Evolutionary conservation across 2,113 vertebrate genomes (phyloP), one percentile per base, ranked within the genome.

Genomic region (Peromyscus californicus): DNA sequence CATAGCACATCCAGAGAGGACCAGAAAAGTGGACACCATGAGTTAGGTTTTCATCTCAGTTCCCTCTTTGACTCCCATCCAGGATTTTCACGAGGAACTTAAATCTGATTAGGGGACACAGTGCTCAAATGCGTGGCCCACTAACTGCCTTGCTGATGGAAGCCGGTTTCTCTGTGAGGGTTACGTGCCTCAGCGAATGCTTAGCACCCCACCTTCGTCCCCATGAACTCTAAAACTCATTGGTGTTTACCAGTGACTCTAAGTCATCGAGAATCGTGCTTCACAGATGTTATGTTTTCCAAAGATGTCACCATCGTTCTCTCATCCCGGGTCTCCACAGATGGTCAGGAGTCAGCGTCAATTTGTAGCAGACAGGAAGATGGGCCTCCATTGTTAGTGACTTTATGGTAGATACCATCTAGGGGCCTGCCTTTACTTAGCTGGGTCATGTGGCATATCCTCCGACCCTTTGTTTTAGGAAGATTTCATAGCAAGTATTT

Each of bases 111-210:
- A 21, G 54, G 39, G 80, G 70, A 95, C 91, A 13, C 45, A 70
- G 92, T 91, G 29, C 95, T 96, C 95, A 93, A 65, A 78, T 26
- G 1, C 3, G 69, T 13, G n/a, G 10, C 83, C 92, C 70, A 42
- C 90, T 87, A 92, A 42, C 76, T 72, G 85, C 88, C 92, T 95
- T 70, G 17, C 89, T 96, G 22, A 90, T 16, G 1, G 96, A 90
- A 97, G 94, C 29, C 1, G 36, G 59, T 89, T 84, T 96, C 95
- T 94, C 5, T 45, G 89, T 63, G 36, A 70, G 95, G 65, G 75
- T 72, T 7, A 26, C 92, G 87, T 82, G 95, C 74, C 67, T 65
- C 85, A 75, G 63, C 33, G 89, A 63, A 67, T 63, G 31, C 79
- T 36, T 0, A 1, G 2, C 89, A 72, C 12, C 63, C 24, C 89